Evolutionary conservation across 2,113 vertebrate species (phyloP).

Genomic region (Vimba vimba): DNA sequence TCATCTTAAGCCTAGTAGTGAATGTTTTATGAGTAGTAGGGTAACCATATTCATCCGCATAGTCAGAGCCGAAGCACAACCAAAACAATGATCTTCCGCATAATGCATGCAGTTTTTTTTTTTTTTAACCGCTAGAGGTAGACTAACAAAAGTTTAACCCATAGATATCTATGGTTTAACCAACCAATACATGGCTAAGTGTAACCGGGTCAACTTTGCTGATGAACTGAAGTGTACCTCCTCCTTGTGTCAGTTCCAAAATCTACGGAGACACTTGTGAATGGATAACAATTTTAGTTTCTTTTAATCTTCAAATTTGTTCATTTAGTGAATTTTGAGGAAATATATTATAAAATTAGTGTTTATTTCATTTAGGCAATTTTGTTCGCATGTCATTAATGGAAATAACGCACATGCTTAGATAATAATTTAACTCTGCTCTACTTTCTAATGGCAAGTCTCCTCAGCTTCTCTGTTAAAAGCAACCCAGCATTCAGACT

Average conservation of each 20-base stretch:
- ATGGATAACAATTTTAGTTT: background rate
- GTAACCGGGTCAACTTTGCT: background rate
- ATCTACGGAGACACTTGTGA: background rate
- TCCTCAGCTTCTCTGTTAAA: slow-evolving; percentile 1
- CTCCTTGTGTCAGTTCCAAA: background rate
- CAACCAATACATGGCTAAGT: background rate
- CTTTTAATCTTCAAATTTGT: background rate
- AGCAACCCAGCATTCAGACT: background rate
- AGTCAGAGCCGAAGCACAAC: too few relatives aligned
- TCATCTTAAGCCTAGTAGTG: too few relatives aligned
- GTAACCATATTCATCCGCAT: too few relatives aligned
- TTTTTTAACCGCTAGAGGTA: too few relatives aligned
- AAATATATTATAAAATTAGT: background rate
- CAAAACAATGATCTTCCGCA: too few relatives aligned
- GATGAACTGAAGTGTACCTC: background rate
- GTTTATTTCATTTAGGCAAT: background rate
- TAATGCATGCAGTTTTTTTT: too few relatives aligned
- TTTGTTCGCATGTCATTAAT: background rate
- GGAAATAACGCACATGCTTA: too few relatives aligned
- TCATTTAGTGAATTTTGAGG: background rate
- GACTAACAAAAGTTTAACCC: too few relatives aligned
- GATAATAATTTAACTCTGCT: background rate
- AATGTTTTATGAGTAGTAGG: too few relatives aligned
- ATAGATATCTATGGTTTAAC: background rate
- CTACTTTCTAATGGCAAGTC: background rate